phyloP scores from a whole-genome alignment of 2,113 vertebrate genomes.

The Physeter macrocephalus region DNA sequence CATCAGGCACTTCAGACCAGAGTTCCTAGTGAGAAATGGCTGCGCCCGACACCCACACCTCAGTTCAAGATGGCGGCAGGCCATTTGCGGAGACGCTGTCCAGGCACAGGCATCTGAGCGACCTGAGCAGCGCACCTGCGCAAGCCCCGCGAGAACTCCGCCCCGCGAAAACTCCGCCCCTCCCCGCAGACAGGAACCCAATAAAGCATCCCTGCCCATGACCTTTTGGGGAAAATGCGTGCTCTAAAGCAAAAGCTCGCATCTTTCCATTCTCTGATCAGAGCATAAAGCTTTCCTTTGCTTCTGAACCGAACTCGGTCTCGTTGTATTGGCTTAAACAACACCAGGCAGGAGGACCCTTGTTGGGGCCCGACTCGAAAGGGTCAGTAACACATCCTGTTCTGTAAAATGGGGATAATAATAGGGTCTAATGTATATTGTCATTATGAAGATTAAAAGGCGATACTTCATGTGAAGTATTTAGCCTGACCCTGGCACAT shows the following conservation, averaged over 20 bases:
- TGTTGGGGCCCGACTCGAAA: neutral
- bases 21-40: neutral
- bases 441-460: neutral
- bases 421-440: neutral
- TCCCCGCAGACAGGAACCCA: too few relatives aligned
- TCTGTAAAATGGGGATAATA: neutral
- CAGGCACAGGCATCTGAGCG: too few relatives aligned
- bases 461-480: neutral
- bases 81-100: neutral
- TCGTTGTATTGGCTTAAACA: accelerated
- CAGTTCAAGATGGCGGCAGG: neutral
- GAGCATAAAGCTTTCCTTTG: neutral
- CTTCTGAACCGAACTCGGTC: neutral
- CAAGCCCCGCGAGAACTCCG: neutral
- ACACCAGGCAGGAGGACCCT: neutral
- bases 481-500: neutral
- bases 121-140: neutral
- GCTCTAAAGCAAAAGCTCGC: accelerated
- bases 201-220: accelerated
- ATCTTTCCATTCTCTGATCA: neutral
- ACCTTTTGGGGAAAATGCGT: too few relatives aligned
- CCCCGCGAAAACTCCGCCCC: neutral
- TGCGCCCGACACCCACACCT: neutral
- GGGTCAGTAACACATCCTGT: neutral
- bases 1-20: neutral